These are phyloP conservation scores for Ariopsis seemanni DNA, from an alignment of 2,113 vertebrate species.

Conservation along the genomic window DNA sequence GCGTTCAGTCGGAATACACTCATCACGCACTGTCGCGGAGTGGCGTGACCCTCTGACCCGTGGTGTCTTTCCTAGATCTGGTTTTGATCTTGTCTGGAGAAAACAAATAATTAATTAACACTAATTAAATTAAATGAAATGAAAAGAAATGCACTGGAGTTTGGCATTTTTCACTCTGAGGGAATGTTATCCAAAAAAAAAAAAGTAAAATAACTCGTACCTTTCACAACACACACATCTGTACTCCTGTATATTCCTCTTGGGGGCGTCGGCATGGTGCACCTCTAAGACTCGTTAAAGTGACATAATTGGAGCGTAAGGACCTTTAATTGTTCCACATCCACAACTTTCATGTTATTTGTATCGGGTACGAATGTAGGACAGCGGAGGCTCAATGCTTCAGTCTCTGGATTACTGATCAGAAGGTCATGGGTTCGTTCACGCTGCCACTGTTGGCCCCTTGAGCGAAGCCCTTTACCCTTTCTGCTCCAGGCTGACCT, in stretches of 20 bases:
- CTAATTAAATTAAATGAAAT: no score
- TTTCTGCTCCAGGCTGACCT: no score
- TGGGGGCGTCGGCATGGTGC: not conserved
- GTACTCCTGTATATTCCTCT: not conserved
- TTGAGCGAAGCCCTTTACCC: no score
- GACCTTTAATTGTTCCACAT: conserved; percentile 16
- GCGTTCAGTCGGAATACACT: not conserved
- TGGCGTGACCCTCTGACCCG: not conserved
- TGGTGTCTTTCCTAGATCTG: not conserved
- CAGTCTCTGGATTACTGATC: no score
- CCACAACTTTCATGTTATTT: not conserved
- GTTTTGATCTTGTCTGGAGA: not conserved
- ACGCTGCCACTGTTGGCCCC: no score
- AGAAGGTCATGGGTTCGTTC: no score
- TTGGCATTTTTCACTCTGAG: not conserved
- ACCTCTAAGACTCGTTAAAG: not conserved
- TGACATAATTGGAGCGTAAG: conserved; percentile 20
- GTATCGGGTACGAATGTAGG: no score
- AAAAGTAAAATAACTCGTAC: not conserved
- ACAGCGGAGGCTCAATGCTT: no score
- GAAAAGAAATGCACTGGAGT: no score
- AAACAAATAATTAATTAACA: not conserved
- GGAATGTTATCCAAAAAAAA: not conserved
- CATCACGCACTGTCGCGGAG: not conserved
- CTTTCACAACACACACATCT: not conserved